Evolutionary conservation across 2,888 invertebrate species (phyloP).

Genomic region (Thera britannica): DNA sequence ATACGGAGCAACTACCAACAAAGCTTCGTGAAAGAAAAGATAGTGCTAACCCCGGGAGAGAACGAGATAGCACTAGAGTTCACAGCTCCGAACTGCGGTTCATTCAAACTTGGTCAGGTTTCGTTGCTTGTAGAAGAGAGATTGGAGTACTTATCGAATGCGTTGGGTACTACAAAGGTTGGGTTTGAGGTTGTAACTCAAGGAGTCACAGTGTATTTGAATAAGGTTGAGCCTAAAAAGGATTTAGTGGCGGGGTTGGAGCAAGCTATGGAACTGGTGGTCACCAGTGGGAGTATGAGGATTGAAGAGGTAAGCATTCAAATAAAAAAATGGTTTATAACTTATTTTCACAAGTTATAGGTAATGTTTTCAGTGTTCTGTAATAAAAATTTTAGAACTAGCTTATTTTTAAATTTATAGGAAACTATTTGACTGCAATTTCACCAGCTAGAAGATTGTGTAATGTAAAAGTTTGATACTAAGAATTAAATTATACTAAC

Average conservation of each 20-base stretch:
- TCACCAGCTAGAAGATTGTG: too few relatives aligned
- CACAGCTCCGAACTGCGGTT: slow-evolving; percentile 87
- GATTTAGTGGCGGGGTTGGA: slow-evolving; percentile 93
- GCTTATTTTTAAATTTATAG: too few relatives aligned
- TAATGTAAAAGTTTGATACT: too few relatives aligned
- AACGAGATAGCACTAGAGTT: slow-evolving; percentile 87
- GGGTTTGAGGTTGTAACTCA: slow-evolving; percentile 85
- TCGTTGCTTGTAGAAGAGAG: slow-evolving; percentile 87
- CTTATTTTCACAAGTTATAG: too few relatives aligned
- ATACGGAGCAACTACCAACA: slow-evolving; percentile 87
- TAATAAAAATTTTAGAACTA: too few relatives aligned
- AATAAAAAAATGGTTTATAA: too few relatives aligned
- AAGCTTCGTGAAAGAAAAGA: slow-evolving; percentile 80
- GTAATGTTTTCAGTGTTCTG: too few relatives aligned
- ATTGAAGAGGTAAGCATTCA: slow-evolving; percentile 84
- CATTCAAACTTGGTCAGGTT: slow-evolving; percentile 89
- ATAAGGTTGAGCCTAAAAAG: slow-evolving; percentile 84
- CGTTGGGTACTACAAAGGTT: slow-evolving; percentile 80
- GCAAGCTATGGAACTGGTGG: slow-evolving; percentile 90
- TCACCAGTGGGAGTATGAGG: slow-evolving; percentile 91
- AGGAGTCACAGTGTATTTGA: slow-evolving; percentile 76
- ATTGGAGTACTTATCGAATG: slow-evolving; percentile 89
- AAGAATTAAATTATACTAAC: too few relatives aligned
- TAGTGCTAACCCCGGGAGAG: slow-evolving; percentile 86
- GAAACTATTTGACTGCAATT: too few relatives aligned